phyloP scores from a whole-genome alignment of 2,113 vertebrate species.

The Hippopotamus amphibius region DNA sequence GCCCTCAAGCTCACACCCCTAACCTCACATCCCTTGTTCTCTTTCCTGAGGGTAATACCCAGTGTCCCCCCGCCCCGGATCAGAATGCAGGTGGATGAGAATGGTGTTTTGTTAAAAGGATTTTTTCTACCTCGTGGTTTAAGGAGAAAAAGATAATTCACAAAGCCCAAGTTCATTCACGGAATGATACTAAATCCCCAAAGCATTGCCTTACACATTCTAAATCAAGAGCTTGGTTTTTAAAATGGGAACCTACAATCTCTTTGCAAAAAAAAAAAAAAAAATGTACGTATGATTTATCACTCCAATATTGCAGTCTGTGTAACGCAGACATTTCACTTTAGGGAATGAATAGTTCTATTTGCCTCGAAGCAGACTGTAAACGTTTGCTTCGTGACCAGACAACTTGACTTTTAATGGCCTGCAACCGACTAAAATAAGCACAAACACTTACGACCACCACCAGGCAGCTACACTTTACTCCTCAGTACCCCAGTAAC shows the following conservation, averaged over 20 bases:
- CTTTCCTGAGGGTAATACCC: background rate
- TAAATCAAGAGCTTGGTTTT: constrained; percentile 56
- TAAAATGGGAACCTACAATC: constrained; percentile 56
- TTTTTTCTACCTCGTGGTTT: background rate
- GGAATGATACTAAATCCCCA: constrained; percentile 27
- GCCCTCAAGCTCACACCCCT: background rate
- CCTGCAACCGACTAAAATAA: constrained; percentile 41
- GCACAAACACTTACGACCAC: background rate
- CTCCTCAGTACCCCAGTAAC: background rate
- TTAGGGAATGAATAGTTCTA: constrained; percentile 33
- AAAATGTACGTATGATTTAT: constrained; percentile 62
- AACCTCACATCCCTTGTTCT: background rate
- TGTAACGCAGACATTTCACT: constrained; percentile 42
- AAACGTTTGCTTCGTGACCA: constrained; percentile 51
- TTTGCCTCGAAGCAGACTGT: constrained; percentile 57
- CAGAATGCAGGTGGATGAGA: background rate
- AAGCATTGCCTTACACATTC: constrained; percentile 31
- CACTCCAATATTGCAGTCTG: constrained; percentile 11
- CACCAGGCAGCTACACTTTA: background rate
- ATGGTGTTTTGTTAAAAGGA: background rate
- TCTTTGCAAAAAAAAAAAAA: background rate
- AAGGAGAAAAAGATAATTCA: constrained; percentile 58
- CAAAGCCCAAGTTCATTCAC: constrained; percentile 51
- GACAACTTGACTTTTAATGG: constrained; percentile 64
- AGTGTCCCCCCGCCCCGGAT: background rate